Evolutionary conservation across 1,140 invertebrate genomes (phyloP).

Genomic region (Mizuhopecten yessoensis): DNA sequence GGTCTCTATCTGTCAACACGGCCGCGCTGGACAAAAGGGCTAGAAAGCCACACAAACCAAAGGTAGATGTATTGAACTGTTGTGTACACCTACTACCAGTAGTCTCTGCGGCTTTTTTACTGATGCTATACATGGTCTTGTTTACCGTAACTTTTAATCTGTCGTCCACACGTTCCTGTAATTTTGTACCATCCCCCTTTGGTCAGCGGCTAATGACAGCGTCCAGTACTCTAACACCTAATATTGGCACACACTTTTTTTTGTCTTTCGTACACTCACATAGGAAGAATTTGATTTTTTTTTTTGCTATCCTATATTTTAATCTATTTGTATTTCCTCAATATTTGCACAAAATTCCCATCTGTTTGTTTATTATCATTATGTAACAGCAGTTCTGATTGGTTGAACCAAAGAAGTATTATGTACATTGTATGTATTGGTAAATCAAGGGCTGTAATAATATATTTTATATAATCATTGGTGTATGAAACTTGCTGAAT

Average conservation of each 20-base stretch:
- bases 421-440: too few relatives aligned
- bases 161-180: conserved; percentile 8
- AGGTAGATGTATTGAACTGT: conserved; percentile 3
- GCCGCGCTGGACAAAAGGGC: conserved; percentile 6
- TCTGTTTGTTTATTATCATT: background rate
- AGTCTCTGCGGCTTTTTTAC: conserved; percentile 3
- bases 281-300: conserved; percentile 31
- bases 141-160: conserved; percentile 10
- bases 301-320: background rate
- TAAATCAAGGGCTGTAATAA: too few relatives aligned
- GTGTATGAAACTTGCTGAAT: too few relatives aligned
- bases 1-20: background rate
- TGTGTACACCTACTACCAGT: conserved; percentile 25
- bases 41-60: background rate
- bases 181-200: background rate
- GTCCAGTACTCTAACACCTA: background rate
- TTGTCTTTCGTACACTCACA: background rate
- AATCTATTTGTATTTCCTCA: conserved; percentile 16
- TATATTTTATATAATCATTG: too few relatives aligned
- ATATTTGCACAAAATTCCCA: background rate
- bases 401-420: background rate
- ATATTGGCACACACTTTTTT: background rate
- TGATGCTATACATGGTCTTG: background rate
- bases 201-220: background rate
- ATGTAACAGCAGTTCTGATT: background rate